Percentiles rank a stretch among this genome's conserved stretches.
These are phyloP conservation scores for Syrista parreyssii DNA, from an alignment of 2,888 invertebrate genomes.

Conservation along the genomic window DNA sequence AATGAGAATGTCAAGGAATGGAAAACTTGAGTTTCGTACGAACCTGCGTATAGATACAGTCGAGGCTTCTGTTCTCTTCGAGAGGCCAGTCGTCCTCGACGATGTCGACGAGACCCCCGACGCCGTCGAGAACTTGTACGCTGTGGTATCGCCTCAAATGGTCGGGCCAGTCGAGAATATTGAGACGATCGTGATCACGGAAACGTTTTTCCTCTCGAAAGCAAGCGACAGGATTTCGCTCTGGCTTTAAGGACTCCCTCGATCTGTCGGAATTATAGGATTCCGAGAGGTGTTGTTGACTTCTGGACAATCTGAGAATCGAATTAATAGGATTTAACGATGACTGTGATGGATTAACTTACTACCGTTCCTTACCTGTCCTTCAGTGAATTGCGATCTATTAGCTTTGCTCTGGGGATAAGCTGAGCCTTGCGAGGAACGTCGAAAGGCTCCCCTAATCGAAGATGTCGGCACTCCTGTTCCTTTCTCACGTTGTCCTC, in stretches of 20 bases:
- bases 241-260: slow-evolving; percentile 34
- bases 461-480: slow-evolving; percentile 46
- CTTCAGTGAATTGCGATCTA: slow-evolving; percentile 80
- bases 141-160: slow-evolving; percentile 57
- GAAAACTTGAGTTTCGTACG: not conserved
- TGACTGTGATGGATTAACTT: not conserved
- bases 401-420: slow-evolving; percentile 83
- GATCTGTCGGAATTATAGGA: slow-evolving; percentile 51
- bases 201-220: slow-evolving; percentile 19
- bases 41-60: slow-evolving; percentile 63
- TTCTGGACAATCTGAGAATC: slow-evolving; percentile 55
- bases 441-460: slow-evolving; percentile 68
- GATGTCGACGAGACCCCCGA: slow-evolving; percentile 62
- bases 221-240: slow-evolving; percentile 47
- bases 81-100: slow-evolving; percentile 61
- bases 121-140: slow-evolving; percentile 60
- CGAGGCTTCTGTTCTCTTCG: slow-evolving; percentile 58
- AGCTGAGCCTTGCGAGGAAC: slow-evolving; percentile 78
- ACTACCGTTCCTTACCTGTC: slow-evolving; percentile 71
- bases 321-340: not conserved
- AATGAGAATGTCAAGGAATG: too few relatives aligned
- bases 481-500: slow-evolving; percentile 77
- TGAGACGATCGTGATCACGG: slow-evolving; percentile 52
- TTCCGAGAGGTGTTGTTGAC: slow-evolving; percentile 60
- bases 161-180: slow-evolving; percentile 62